A percentile compares a stretch with the other conserved stretches of the same genome.
These are phyloP conservation scores for Drosophila repletoides DNA, from an alignment of 1,140 invertebrate genomes.

Conservation along the genomic window DNA sequence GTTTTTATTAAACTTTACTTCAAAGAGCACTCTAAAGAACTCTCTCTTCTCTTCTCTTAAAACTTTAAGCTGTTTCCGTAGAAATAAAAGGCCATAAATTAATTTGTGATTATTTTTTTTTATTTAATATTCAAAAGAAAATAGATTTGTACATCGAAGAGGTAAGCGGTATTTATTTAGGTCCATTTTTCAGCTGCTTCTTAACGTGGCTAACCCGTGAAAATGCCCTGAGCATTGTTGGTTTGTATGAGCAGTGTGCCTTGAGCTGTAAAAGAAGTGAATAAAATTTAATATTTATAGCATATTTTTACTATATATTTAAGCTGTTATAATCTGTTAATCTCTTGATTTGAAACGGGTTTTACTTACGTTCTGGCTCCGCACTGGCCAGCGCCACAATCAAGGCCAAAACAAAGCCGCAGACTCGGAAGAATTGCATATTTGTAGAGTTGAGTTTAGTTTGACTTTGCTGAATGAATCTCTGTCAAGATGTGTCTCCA, in stretches of 20 bases:
- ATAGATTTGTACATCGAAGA: not conserved
- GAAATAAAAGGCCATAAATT: no score
- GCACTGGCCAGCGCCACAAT: slow-evolving; percentile 42
- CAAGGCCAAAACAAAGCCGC: slow-evolving; percentile 37
- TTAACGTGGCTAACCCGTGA: slow-evolving; percentile 1
- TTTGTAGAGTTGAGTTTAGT: not conserved
- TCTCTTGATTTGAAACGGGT: no score
- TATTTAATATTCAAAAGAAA: not conserved
- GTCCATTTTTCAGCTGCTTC: not conserved
- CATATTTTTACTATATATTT: not conserved
- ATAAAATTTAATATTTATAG: not conserved
- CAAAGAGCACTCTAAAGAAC: no score
- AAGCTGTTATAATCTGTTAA: no score
- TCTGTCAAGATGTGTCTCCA: slow-evolving; percentile 1
- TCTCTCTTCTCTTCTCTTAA: no score
- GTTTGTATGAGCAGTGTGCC: slow-evolving; percentile 40
- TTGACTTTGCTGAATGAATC: not conserved
- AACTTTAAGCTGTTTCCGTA: no score
- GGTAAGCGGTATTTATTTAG: no score
- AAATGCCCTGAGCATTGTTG: slow-evolving; percentile 31
- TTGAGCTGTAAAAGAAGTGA: slow-evolving; percentile 13
- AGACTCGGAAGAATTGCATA: slow-evolving; percentile 42
- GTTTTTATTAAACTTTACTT: no score
- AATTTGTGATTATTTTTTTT: no score
- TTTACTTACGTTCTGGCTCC: slow-evolving; percentile 32